phyloP scores from a whole-genome alignment of 2,888 invertebrate species.

The Gonocerus acuteangulatus region DNA sequence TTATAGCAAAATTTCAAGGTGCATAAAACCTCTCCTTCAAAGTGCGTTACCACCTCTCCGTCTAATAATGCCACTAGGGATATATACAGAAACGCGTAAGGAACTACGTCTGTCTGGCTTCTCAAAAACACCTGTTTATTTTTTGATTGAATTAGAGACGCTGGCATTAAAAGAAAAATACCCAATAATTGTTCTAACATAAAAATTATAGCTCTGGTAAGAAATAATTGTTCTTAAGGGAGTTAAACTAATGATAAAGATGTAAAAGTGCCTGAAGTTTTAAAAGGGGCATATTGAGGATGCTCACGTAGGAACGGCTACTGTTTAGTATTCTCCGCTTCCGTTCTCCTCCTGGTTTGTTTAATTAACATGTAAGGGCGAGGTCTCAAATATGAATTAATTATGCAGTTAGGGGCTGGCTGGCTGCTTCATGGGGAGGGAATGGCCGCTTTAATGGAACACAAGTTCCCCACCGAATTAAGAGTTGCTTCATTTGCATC shows the following conservation, averaged over 20 bases:
- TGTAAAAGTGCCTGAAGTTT: neutral
- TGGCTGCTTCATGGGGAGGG: constrained; percentile 13
- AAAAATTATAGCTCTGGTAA: no score
- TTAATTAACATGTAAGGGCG: constrained; percentile 28
- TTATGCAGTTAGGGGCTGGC: constrained; percentile 17
- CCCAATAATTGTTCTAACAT: no score
- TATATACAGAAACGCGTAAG: no score
- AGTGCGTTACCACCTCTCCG: no score
- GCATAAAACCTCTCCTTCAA: no score
- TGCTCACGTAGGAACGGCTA: neutral
- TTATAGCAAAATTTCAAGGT: no score
- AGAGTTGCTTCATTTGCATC: constrained; percentile 35
- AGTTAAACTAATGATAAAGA: neutral
- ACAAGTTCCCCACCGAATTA: constrained; percentile 33
- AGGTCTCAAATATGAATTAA: constrained; percentile 32
- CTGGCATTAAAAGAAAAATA: no score
- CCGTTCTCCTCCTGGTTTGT: neutral
- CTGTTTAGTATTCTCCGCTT: constrained; percentile 3
- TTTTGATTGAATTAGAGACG: no score
- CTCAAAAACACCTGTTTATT: no score
- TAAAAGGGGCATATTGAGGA: constrained; percentile 18
- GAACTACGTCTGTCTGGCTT: no score
- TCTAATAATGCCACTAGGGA: no score
- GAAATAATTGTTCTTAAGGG: neutral
- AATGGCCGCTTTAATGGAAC: constrained; percentile 29